These are phyloP conservation scores for Amiota mariae DNA, from an alignment of 2,888 invertebrate genomes.

Conservation along the genomic window DNA sequence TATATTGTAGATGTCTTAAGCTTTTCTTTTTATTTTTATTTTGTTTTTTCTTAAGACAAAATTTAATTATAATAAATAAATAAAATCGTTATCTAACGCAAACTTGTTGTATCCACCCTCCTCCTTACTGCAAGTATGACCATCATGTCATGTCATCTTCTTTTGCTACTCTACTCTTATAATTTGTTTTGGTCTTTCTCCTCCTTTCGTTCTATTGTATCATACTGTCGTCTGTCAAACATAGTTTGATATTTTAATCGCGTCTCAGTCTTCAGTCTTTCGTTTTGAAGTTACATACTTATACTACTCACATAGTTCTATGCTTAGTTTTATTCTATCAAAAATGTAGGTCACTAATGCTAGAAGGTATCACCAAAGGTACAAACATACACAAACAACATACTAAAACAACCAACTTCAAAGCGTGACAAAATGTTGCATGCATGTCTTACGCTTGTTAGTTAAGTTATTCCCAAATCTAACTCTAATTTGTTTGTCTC, in stretches of 20 bases:
- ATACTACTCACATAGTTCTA: not conserved
- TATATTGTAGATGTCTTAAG: too few relatives aligned
- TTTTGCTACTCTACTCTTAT: not conserved
- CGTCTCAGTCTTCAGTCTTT: constrained; percentile 40
- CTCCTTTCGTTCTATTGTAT: constrained; percentile 12
- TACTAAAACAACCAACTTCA: constrained; percentile 19
- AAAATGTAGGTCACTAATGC: constrained; percentile 38
- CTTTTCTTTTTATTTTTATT: constrained; percentile 23
- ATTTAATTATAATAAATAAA: constrained; percentile 64
- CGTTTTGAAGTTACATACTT: not conserved
- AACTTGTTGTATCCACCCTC: constrained; percentile 4
- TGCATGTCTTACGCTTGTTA: constrained; percentile 29
- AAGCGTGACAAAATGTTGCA: constrained; percentile 48
- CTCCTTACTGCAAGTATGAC: too few relatives aligned
- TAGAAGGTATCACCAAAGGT: constrained; percentile 5
- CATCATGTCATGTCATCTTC: not conserved
- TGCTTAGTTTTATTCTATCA: constrained; percentile 16
- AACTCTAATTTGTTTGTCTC: not conserved
- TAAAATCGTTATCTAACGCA: constrained; percentile 53
- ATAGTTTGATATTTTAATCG: constrained; percentile 59
- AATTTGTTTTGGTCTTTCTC: not conserved
- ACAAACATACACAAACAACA: too few relatives aligned
- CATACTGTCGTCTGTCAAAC: constrained; percentile 22
- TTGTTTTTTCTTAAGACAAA: constrained; percentile 35
- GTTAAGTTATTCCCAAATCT: not conserved